These are phyloP conservation scores for Clarias gariepinus DNA, from an alignment of 2,113 vertebrate genomes.

Conservation along the genomic window DNA sequence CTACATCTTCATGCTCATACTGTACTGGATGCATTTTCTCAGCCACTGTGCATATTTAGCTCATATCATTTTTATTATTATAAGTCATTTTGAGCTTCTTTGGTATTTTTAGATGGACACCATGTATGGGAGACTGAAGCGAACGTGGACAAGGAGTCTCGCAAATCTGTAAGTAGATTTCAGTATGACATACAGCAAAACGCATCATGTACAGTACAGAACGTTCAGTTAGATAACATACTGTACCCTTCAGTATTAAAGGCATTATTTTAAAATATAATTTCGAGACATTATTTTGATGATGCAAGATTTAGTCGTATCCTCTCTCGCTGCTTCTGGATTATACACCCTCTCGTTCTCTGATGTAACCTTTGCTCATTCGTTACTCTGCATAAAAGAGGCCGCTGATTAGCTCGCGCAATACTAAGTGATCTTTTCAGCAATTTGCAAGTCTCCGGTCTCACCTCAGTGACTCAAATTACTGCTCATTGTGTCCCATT, in stretches of 20 bases:
- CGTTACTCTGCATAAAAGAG: slow-evolving; percentile 61
- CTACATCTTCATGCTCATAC: neutral
- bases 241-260: neutral
- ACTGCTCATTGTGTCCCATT: slow-evolving; percentile 53
- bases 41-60: neutral
- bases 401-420: slow-evolving; percentile 67
- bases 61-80: neutral
- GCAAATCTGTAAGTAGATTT: slow-evolving; percentile 86
- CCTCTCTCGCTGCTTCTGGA: slow-evolving; percentile 45
- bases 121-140: slow-evolving; percentile 98
- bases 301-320: slow-evolving; percentile 28
- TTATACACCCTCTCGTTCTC: slow-evolving; percentile 51
- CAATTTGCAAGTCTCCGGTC: slow-evolving; percentile 51
- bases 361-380: slow-evolving; percentile 72
- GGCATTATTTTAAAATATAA: neutral
- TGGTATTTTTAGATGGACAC: slow-evolving; percentile 86
- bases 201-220: neutral
- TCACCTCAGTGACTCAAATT: slow-evolving; percentile 52
- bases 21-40: neutral
- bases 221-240: neutral
- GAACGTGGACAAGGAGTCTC: slow-evolving; percentile 90
- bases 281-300: neutral
- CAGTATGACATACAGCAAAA: neutral
- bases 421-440: slow-evolving; percentile 72
- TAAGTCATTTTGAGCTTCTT: slow-evolving; percentile 35